Conservation (phyloP, 2,797 vertebrate genomes). For the Dallia pectoralis region DNA sequence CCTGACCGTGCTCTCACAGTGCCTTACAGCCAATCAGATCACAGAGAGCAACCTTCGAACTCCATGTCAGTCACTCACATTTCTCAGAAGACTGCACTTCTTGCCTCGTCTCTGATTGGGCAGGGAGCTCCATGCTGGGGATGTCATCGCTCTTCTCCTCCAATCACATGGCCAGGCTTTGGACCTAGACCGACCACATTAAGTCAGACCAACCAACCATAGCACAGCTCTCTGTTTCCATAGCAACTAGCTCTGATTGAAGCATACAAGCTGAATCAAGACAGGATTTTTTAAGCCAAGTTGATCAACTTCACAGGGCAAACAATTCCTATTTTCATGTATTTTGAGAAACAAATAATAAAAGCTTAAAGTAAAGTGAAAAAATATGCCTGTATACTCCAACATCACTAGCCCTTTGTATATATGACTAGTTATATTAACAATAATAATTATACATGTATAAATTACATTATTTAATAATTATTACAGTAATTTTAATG, state of each 20-base stretch:
- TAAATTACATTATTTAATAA: slow-evolving; percentile 31
- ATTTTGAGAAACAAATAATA: slow-evolving; percentile 86
- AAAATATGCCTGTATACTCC: background rate
- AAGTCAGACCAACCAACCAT: slow-evolving; percentile 77
- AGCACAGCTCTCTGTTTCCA: slow-evolving; percentile 75
- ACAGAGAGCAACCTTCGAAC: background rate
- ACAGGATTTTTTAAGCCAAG: slow-evolving; percentile 75
- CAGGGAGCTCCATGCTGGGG: slow-evolving; percentile 25
- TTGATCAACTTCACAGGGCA: slow-evolving; percentile 36
- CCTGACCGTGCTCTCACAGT: slow-evolving; percentile 70
- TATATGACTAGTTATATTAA: slow-evolving; percentile 10
- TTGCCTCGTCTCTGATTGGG: slow-evolving; percentile 29
- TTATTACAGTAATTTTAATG: slow-evolving; percentile 41
- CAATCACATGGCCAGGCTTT: slow-evolving; percentile 44
- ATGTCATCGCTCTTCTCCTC: slow-evolving; percentile 29
- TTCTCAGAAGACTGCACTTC: slow-evolving; percentile 31
- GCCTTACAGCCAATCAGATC: slow-evolving; percentile 61
- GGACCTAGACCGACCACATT: slow-evolving; percentile 57
- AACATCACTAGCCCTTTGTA: background rate
- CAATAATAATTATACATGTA: slow-evolving; percentile 29
- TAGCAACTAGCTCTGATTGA: slow-evolving; percentile 85
- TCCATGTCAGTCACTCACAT: slow-evolving; percentile 31
- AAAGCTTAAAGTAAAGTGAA: slow-evolving; percentile 64
- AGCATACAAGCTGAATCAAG: slow-evolving; percentile 91
- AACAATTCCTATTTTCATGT: slow-evolving; percentile 80